Base-by-base conservation (phyloP, 35 echinoderm and acorn worm genomes). In the Eucidaris tribuloides region DNA sequence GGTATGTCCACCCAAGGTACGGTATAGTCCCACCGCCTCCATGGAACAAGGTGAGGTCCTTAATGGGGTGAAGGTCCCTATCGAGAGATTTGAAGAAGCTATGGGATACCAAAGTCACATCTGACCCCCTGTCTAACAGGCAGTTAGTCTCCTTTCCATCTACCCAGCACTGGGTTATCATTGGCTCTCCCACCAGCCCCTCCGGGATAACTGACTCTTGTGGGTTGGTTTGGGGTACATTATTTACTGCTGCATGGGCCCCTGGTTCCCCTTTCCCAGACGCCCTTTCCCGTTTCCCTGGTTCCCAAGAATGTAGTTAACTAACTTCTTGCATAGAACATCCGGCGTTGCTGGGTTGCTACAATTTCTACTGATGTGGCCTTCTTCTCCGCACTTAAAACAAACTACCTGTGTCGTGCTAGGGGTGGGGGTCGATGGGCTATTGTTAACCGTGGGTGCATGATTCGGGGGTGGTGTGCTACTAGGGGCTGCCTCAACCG, bases 51-150 rank as follows among this genome's bases (percentile, higher is more conserved):
- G 83, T 54, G 27, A 93, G 57, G 42, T 93, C 91, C 36, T 24
- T 52, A 5, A 92, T 41, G 42, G 84, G 84, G 35, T 65, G 54
- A 31, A 93, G 42, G 30, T 84, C 58, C 23, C 45, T n/a, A 0
- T 65, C 54, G 3, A 93, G 46, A 0, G 17, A 44, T 19, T 88
- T 42, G 38, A 93, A 88, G 17, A 93, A 50, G 40, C 63, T 66
- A 3, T 78, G 46, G 15, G 52, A 58, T 45, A 93, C 70, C 18
- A 88, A 38, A 36, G 91, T 93, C 0, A 93, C 85, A 24, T 93
- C 85, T 4, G 91, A 93, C 18, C 91, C 85, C 79, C 91, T 88
- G 62, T 88, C 91, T 19, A 93, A 13, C 14, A 88, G 46, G 42
- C 85, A 84, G 14, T 31, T 15, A 1, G 66, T 40, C 3, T 37